These are phyloP conservation scores for Urocynchramus pylzowi DNA, from an alignment of 2,113 vertebrate genomes.

Conservation along the genomic window DNA sequence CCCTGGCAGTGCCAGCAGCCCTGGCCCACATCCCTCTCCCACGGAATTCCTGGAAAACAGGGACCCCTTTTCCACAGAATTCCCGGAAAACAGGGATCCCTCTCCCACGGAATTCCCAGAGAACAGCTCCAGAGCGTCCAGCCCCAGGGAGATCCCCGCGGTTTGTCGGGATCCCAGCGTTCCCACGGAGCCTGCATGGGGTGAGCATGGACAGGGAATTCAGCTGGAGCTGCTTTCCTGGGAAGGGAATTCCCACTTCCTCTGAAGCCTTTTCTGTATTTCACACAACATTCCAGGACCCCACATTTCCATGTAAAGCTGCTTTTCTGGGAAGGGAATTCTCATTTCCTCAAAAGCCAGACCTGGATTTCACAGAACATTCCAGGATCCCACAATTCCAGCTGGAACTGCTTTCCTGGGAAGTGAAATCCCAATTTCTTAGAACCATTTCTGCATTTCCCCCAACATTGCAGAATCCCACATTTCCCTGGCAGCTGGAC, in stretches of 20 bases:
- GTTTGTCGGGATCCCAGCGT: background rate
- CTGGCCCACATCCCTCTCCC: background rate
- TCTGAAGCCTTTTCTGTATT: rapidly evolving
- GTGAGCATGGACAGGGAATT: background rate
- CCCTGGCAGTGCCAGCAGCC: background rate
- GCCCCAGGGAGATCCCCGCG: rapidly evolving
- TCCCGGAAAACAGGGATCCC: background rate
- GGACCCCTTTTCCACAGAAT: background rate
- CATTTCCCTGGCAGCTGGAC: background rate
- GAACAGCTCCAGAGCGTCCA: background rate
- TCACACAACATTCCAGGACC: no score
- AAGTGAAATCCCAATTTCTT: background rate
- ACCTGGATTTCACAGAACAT: rapidly evolving
- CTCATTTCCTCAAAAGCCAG: rapidly evolving
- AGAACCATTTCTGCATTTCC: background rate
- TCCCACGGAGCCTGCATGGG: background rate
- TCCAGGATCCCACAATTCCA: background rate
- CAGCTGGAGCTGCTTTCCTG: background rate
- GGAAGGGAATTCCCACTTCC: background rate
- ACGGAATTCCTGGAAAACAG: background rate
- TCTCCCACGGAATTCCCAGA: background rate
- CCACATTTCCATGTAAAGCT: background rate
- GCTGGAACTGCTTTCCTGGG: background rate
- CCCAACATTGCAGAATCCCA: background rate
- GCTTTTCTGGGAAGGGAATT: background rate